These are phyloP conservation scores for Apodemus speciosus DNA, from an alignment of 2,113 vertebrate species.

Conservation along the genomic window DNA sequence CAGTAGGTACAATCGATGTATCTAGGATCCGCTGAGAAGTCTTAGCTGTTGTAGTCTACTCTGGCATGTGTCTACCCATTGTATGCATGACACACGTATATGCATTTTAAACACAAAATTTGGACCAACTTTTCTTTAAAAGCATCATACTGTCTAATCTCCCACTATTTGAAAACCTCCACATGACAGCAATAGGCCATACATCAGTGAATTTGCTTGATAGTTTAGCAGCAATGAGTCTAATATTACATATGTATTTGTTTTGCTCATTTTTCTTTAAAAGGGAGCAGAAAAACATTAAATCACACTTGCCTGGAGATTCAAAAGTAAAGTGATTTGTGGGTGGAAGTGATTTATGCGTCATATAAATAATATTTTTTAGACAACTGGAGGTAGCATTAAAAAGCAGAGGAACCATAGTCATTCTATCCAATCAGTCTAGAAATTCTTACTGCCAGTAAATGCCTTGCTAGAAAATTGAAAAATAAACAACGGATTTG, in stretches of 20 bases:
- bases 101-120: conserved; percentile 3
- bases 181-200: conserved; percentile 64
- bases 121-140: conserved; percentile 45
- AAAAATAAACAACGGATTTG: conserved; percentile 28
- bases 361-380: conserved; percentile 75
- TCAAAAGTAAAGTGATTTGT: conserved; percentile 78
- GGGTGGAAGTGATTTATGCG: conserved; percentile 76
- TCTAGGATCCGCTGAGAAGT: not conserved
- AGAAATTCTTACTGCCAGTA: conserved; percentile 40
- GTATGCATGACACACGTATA: not conserved
- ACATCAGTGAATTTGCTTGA: conserved; percentile 67
- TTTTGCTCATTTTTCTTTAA: conserved; percentile 71
- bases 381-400: conserved; percentile 51
- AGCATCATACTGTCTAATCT: conserved; percentile 57
- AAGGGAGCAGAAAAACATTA: conserved; percentile 58
- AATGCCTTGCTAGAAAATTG: conserved; percentile 42
- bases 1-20: not conserved
- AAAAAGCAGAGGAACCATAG: conserved; percentile 42
- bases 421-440: not conserved
- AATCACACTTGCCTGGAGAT: conserved; percentile 75
- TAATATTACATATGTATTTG: conserved; percentile 66
- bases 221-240: conserved; percentile 54
- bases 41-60: not conserved
- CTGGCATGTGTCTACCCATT: not conserved
- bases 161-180: conserved; percentile 51